These are phyloP conservation scores for Esox lucius DNA, from an alignment of 2,797 vertebrate species.

Conservation along the genomic window DNA sequence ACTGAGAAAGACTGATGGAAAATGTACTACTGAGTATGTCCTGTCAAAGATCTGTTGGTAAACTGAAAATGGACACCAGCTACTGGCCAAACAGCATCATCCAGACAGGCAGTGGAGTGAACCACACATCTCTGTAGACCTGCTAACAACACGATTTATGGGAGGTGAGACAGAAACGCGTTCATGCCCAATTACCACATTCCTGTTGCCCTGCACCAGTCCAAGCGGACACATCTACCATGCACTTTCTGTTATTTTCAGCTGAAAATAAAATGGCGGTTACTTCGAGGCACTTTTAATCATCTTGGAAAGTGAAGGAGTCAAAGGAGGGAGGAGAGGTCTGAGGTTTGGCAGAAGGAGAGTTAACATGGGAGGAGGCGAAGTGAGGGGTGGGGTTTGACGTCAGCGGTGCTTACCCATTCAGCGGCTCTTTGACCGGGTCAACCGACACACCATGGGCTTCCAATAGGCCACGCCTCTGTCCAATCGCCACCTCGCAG, in stretches of 20 bases:
- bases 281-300: neutral
- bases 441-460: slow-evolving; percentile 76
- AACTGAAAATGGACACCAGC: slow-evolving; percentile 1
- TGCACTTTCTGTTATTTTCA: neutral
- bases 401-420: slow-evolving; percentile 84
- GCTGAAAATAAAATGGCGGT: neutral
- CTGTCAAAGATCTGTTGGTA: neutral
- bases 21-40: neutral
- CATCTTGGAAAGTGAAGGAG: neutral
- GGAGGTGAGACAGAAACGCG: neutral
- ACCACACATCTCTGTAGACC: neutral
- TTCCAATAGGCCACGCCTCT: slow-evolving; percentile 86
- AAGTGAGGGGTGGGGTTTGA: neutral
- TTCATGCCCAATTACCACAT: neutral
- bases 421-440: slow-evolving; percentile 74
- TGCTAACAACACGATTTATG: slow-evolving; percentile 8
- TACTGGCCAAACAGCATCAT: neutral
- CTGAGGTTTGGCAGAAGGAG: neutral
- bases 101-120: neutral
- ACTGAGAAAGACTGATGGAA: neutral
- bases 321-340: neutral
- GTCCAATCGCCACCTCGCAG: slow-evolving; percentile 85
- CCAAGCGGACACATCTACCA: neutral
- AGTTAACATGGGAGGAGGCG: neutral
- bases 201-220: neutral